Conservation (phyloP, 2,113 vertebrate species). For the Cepphus grylle region DNA sequence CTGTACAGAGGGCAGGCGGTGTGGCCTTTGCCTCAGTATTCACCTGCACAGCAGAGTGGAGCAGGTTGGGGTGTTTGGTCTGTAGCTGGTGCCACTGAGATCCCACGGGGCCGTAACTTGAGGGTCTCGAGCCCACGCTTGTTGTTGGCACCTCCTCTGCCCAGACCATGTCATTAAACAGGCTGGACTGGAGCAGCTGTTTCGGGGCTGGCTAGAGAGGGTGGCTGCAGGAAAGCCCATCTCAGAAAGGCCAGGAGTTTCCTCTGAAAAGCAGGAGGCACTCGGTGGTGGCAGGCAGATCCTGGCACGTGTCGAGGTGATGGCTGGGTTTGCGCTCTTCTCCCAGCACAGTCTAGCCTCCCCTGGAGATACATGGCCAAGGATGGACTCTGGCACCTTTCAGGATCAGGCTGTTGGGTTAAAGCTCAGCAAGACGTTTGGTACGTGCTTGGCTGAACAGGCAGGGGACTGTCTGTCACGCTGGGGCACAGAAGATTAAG, state of each 20-base stretch:
- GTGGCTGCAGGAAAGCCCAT: background rate
- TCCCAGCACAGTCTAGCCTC: background rate
- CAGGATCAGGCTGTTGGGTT: background rate
- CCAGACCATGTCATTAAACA: background rate
- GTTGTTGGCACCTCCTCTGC: background rate
- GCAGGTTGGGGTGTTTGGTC: background rate
- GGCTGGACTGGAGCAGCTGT: background rate
- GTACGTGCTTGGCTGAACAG: background rate
- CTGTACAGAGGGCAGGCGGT: background rate
- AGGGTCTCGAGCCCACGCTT: accelerated
- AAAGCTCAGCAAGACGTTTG: background rate
- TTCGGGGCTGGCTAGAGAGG: background rate
- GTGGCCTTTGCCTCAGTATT: background rate
- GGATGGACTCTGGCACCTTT: background rate
- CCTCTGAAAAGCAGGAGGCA: background rate
- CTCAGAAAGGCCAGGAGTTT: background rate
- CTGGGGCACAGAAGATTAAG: background rate
- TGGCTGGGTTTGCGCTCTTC: background rate
- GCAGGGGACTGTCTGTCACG: background rate
- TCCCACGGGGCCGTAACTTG: accelerated
- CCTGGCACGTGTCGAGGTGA: accelerated
- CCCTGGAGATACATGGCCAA: background rate
- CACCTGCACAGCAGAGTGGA: background rate
- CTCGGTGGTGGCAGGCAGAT: background rate
- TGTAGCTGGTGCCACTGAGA: background rate